Evolutionary conservation across 1,140 invertebrate species (phyloP), one percentile per base, ranked within the genome.

Genomic region (Drosophila punjabiensis): DNA sequence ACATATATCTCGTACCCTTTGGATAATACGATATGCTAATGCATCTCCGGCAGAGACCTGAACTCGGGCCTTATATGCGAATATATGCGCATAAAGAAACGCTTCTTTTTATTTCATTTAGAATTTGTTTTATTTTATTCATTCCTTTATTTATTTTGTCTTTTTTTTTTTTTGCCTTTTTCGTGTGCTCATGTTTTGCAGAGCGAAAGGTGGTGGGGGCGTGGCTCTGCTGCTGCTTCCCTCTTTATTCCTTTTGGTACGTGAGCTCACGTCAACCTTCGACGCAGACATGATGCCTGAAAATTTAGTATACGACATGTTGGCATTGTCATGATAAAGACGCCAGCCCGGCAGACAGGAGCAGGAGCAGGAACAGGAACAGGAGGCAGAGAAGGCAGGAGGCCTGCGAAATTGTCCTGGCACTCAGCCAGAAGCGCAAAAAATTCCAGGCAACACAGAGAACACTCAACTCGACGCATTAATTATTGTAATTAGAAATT

Each of bases 401-500:
- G 43, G 70, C 70, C 55, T 74, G 55, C 55, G 9, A 71, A 73
- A 73, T 74, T 74, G 55, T 74, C 55, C 41, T 69, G 75, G 64
- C 75, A 79, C 39, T 48, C 58, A 47, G 76, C 76, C 76, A 77
- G 41, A 56, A 13, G 20, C 41, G 30, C 39, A 18, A 67, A 43
- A 75, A 65, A 66, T 55, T 66, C 61, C 60, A 58, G 45, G 30
- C 43, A 76, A 66, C 53, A 45, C 53, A 45, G 55, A 35, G 55
- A 74, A 73, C 70, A 75, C 71, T 74, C 71, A 75, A 74, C 69
- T 41, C 69, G 47, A 74, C 61, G 82, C 79, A 85, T 86, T 85
- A 86, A 85, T 86, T 85, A 86, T 85, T 82, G 82, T 85, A 86
- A 85, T 85, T 85, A 85, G 68, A 85, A 85, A 86, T 81, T 86